Conservation (phyloP, 2,113 vertebrate genomes). For the Mesoclemmys tuberculata region DNA sequence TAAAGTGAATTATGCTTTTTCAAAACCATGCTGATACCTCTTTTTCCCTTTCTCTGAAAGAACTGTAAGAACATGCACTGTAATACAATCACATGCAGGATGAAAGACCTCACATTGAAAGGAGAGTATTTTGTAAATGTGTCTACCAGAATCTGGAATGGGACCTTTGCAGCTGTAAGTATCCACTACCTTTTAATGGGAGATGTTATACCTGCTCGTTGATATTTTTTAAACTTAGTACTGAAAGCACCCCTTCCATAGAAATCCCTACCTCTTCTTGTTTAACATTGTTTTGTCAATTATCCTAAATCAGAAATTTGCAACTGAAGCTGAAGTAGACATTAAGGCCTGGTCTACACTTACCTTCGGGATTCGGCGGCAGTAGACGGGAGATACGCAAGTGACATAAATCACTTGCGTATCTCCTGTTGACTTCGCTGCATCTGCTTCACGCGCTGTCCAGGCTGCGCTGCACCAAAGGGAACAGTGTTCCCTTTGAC, state of each 20-base stretch:
- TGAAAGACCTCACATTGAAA: conserved; percentile 81
- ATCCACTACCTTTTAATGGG: background rate
- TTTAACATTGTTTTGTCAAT: background rate
- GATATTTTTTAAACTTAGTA: background rate
- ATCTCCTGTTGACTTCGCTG: too few relatives aligned
- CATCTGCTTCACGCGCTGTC: too few relatives aligned
- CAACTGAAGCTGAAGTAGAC: background rate
- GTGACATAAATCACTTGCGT: too few relatives aligned
- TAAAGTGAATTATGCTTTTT: background rate
- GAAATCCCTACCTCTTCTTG: background rate
- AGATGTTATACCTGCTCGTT: background rate
- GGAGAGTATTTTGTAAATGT: conserved; percentile 86
- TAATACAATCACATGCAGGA: conserved; percentile 80
- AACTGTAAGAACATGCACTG: conserved; percentile 86
- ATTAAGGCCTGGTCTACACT: too few relatives aligned
- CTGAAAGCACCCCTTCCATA: background rate
- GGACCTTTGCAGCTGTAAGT: conserved; percentile 89
- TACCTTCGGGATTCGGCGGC: too few relatives aligned
- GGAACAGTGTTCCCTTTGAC: too few relatives aligned
- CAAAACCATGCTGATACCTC: background rate
- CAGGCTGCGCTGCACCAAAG: too few relatives aligned
- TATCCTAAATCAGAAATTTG: background rate
- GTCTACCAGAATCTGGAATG: conserved; percentile 90
- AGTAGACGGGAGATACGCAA: too few relatives aligned
- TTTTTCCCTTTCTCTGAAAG: conserved; percentile 67